Percentiles rank a stretch among this genome's conserved stretches.
Conservation (phyloP, 2,888 invertebrate species). For the Drosophila demipolita region DNA sequence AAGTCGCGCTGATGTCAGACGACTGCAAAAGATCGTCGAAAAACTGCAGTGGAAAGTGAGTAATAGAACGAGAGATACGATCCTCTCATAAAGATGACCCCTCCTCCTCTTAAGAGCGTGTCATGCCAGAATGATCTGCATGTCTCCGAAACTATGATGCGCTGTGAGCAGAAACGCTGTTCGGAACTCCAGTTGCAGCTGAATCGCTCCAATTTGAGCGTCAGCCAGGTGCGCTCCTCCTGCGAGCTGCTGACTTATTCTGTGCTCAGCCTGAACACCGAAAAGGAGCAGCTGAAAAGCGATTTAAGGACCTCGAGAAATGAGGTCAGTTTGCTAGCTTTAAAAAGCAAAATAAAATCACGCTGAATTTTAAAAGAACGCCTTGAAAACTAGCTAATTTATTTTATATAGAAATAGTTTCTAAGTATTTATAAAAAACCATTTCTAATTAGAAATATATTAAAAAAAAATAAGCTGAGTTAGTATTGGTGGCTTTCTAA, state of each 20-base stretch:
- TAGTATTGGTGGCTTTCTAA: neutral
- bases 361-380: neutral
- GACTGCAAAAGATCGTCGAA: slow-evolving; percentile 61
- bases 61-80: neutral
- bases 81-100: neutral
- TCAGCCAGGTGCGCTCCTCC: slow-evolving; percentile 59
- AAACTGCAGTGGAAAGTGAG: slow-evolving; percentile 68
- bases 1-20: slow-evolving; percentile 72
- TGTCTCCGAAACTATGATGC: slow-evolving; percentile 75
- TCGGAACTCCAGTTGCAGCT: slow-evolving; percentile 75
- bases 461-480: neutral
- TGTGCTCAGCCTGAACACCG: slow-evolving; percentile 63
- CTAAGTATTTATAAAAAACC: neutral
- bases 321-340: slow-evolving; percentile 26
- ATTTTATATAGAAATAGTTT: neutral
- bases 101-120: slow-evolving; percentile 56
- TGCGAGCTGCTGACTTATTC: slow-evolving; percentile 67
- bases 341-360: neutral
- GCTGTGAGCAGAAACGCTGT: slow-evolving; percentile 80
- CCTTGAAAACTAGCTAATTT: neutral
- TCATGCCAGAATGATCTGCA: slow-evolving; percentile 75
- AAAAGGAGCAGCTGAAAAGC: slow-evolving; percentile 58
- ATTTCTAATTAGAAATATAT: neutral
- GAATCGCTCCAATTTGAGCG: slow-evolving; percentile 57
- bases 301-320: slow-evolving; percentile 47